Conservation (phyloP, 2,113 vertebrate species). For the Poeciliopsis prolifica region DNA sequence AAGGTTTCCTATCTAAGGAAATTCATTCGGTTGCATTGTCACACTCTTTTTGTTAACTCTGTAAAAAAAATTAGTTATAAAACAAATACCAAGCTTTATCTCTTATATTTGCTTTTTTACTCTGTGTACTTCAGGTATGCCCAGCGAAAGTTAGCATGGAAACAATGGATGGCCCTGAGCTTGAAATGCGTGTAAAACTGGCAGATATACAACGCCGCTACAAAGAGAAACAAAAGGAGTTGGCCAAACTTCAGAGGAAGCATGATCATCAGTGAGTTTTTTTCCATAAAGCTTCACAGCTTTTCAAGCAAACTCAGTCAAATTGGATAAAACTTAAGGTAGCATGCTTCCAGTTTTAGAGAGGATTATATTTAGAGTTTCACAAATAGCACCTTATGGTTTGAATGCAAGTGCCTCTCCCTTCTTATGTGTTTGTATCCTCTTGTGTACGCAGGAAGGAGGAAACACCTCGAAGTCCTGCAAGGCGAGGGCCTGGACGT, state of each 20-base stretch:
- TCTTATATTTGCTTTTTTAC: background rate
- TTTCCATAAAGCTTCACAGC: background rate
- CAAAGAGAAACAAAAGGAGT: slow-evolving; percentile 95
- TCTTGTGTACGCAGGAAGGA: slow-evolving; percentile 84
- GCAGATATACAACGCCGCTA: slow-evolving; percentile 92
- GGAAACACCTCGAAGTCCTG: slow-evolving; percentile 92
- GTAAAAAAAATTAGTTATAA: background rate
- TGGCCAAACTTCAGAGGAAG: slow-evolving; percentile 90
- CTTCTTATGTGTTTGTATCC: slow-evolving; percentile 40
- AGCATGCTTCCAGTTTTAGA: slow-evolving; percentile 2
- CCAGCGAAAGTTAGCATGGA: slow-evolving; percentile 91
- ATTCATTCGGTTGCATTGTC: background rate
- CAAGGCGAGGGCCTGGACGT: slow-evolving; percentile 89
- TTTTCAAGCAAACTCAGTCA: slow-evolving; percentile 9
- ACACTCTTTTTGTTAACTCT: background rate
- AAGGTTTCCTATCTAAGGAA: background rate
- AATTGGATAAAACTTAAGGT: background rate
- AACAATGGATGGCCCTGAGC: slow-evolving; percentile 90
- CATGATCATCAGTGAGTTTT: slow-evolving; percentile 87
- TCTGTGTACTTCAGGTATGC: slow-evolving; percentile 83
- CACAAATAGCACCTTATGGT: background rate
- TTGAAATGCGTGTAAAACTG: slow-evolving; percentile 90
- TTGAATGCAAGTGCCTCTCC: background rate
- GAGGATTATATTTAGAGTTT: background rate
- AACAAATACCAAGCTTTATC: background rate